Conservation (phyloP, 2,888 invertebrate species). For the Gortyna flavago region DNA sequence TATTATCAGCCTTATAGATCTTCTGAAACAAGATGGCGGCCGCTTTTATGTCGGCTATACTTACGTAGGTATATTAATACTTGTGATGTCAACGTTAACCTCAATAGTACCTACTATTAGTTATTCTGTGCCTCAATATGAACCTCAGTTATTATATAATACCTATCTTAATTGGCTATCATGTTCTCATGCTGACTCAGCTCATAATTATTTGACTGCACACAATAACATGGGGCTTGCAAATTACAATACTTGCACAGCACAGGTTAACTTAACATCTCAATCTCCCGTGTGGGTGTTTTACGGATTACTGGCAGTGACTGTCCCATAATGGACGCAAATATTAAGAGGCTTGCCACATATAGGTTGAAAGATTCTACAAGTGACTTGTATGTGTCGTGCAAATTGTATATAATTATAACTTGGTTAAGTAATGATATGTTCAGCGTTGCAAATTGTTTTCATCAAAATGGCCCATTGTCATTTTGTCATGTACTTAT, state of each 20-base stretch:
- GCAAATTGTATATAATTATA: neutral
- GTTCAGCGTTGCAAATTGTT: neutral
- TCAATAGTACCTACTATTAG: too few species aligned
- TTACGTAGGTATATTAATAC: neutral
- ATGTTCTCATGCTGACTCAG: conserved; percentile 61
- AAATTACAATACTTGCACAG: conserved; percentile 64
- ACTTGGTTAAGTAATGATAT: too few species aligned
- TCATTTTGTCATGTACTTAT: too few species aligned
- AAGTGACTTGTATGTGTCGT: neutral
- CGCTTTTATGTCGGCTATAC: neutral
- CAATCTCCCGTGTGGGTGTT: conserved; percentile 63
- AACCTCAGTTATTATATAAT: neutral
- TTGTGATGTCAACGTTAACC: neutral
- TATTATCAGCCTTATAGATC: too few species aligned
- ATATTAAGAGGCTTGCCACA: neutral
- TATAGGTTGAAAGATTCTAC: neutral
- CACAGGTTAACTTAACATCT: conserved; percentile 60
- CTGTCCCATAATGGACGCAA: conserved; percentile 52
- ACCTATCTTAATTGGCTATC: conserved; percentile 22
- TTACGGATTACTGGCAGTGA: conserved; percentile 29
- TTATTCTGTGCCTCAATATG: too few species aligned
- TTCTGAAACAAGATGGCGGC: neutral
- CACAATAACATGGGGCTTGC: conserved; percentile 51
- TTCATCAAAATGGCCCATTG: neutral
- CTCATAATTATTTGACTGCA: conserved; percentile 45